Base-by-base conservation (phyloP, 2,113 vertebrate genomes). In the Cardinalis cardinalis region DNA sequence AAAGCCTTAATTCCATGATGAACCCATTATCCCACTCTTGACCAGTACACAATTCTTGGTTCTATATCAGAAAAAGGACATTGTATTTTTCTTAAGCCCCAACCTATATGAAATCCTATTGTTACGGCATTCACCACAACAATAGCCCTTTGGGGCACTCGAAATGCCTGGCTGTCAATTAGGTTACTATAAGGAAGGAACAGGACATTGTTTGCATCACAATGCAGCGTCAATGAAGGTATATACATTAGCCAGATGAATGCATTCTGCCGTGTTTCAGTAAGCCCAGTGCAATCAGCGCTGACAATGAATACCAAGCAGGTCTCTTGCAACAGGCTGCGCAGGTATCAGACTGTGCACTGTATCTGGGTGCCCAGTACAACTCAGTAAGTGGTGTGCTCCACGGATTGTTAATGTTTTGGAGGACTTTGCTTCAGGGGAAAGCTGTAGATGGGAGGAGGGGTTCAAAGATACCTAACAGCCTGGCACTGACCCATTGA, bases 211-310 rank as follows among this genome's bases (percentile, higher is more conserved):
- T 93, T 94, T 93, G 71, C 83, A 91, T 93, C 60, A 92, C 92
- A 96, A 94, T 86, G 80, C 86, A 85, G 81, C 74, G 15, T 90
- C 90, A 95, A 88, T 94, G 90, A 94, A 94, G 93, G 93, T 96
- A 96, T 94, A 94, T 87, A 92, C 93, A 94, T 95, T 90, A 95
- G 81, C 68, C 92, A 95, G 89, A 90, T 94, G 95, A 95, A 96
- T 94, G 92, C 71, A 17, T 84, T 83, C 78, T 82, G 69, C 78
- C 64, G 29, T 55, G 78, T 92, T 75, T 84, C 86, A 84, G 88
- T 84, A 79, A 87, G 66, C 32, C 25, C 74, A 52, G 44, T 3
- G 81, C 88, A 87, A 73, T 75, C 77, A 82, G 1, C 15, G 59
- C 56, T 60, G 59, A 85, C 84, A 82, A 94, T 95, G 95, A 95